Percentiles rank a stretch among this genome's conserved stretches.
Evolutionary conservation across 2,888 invertebrate genomes (phyloP).

Genomic region (Monoplex corrugatus): DNA sequence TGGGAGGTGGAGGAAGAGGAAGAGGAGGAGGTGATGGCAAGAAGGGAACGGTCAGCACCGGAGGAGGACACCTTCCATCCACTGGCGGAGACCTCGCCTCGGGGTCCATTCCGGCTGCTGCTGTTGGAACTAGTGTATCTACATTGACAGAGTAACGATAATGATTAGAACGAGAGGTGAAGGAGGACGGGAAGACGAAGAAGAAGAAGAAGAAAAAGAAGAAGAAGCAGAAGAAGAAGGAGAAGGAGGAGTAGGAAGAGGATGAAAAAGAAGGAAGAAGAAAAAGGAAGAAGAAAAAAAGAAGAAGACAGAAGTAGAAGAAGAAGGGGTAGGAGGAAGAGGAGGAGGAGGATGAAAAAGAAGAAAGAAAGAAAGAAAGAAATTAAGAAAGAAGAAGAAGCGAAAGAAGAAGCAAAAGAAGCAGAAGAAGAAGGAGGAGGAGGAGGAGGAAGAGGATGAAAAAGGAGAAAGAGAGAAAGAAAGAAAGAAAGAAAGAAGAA

Average conservation of each 20-base stretch:
- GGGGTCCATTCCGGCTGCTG: not conserved
- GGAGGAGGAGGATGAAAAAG: not conserved
- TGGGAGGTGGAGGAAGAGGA: not conserved
- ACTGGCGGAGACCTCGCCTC: not conserved
- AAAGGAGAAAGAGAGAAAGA: not conserved
- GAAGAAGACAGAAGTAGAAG: not conserved
- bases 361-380: not conserved
- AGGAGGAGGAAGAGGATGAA: not conserved
- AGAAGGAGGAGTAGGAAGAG: not conserved
- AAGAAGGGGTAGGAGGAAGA: not conserved
- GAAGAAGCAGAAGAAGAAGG: not conserved
- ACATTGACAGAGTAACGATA: no score
- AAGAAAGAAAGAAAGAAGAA: not conserved
- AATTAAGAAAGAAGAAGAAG: not conserved
- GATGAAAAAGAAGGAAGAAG: not conserved
- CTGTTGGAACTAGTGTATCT: not conserved
- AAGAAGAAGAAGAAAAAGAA: not conserved
- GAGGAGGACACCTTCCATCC: not conserved
- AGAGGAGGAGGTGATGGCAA: not conserved
- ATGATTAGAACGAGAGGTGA: no score
- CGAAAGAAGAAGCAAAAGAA: not conserved
- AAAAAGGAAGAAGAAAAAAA: not conserved
- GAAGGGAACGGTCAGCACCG: constrained; percentile 36
- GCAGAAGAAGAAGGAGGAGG: not conserved
- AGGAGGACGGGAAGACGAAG: no score